phyloP scores from a whole-genome alignment of 2,888 invertebrate genomes.

The Dione vanillae region DNA sequence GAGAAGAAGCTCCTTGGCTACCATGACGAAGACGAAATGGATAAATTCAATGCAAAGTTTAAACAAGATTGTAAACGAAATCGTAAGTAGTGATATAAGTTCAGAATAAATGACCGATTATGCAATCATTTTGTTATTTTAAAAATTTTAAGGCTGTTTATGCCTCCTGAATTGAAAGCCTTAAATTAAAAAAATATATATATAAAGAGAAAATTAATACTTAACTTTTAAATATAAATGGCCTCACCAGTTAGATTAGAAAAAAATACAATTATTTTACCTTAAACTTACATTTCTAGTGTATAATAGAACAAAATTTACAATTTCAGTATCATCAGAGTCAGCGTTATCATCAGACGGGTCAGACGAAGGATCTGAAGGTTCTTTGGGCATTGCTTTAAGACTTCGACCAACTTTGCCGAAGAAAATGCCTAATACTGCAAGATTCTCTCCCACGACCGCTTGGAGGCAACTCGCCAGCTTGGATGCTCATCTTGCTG shows the following conservation, averaged over 20 bases:
- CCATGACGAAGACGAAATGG: conserved; percentile 75
- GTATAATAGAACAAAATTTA: not conserved
- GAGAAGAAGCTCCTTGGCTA: conserved; percentile 76
- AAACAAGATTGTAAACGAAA: conserved; percentile 74
- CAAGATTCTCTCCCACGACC: conserved; percentile 92
- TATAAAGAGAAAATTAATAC: too few species aligned
- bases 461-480: conserved; percentile 91
- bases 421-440: conserved; percentile 90
- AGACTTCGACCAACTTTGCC: conserved; percentile 91
- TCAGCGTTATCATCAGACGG: conserved; percentile 83
- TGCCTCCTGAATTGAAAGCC: too few species aligned
- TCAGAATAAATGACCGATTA: too few species aligned
- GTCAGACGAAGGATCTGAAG: conserved; percentile 73
- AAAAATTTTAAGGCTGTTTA: too few species aligned
- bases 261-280: too few species aligned
- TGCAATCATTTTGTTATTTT: too few species aligned
- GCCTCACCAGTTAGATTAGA: too few species aligned
- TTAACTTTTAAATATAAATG: too few species aligned
- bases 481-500: conserved; percentile 82
- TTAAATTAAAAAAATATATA: too few species aligned
- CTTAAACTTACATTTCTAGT: too few species aligned
- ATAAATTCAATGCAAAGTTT: conserved; percentile 72
- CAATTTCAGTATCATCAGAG: conserved; percentile 76
- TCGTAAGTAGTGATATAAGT: conserved; percentile 56
- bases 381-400: conserved; percentile 87